These are phyloP conservation scores for Eubasilissa splendida DNA, from an alignment of 2,888 invertebrate genomes.

Conservation along the genomic window DNA sequence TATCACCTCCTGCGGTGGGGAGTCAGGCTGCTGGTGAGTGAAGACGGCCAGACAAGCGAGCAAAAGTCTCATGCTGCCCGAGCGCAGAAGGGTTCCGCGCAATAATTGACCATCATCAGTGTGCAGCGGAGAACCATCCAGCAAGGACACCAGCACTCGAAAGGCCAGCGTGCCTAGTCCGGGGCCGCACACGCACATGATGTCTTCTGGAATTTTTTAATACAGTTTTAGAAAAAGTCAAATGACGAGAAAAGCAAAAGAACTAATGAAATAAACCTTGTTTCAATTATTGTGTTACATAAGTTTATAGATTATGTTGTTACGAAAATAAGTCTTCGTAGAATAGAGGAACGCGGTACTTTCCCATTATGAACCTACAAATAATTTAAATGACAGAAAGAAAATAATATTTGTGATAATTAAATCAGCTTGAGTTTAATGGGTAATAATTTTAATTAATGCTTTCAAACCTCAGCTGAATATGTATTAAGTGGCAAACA, in stretches of 20 bases:
- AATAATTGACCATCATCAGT: slow-evolving; percentile 84
- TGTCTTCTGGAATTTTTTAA: slow-evolving; percentile 53
- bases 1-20: slow-evolving; percentile 63
- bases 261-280: neutral
- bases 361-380: neutral
- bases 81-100: slow-evolving; percentile 84
- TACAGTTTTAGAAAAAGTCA: neutral
- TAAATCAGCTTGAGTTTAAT: neutral
- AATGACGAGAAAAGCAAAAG: neutral
- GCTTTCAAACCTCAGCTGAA: neutral
- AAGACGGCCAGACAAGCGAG: slow-evolving; percentile 92
- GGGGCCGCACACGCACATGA: slow-evolving; percentile 56
- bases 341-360: neutral
- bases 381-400: neutral
- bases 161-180: slow-evolving; percentile 80
- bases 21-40: slow-evolving; percentile 82
- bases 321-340: neutral
- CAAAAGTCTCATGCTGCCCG: slow-evolving; percentile 88
- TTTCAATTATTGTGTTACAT: neutral
- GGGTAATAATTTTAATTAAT: neutral
- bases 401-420: neutral
- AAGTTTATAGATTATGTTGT: neutral
- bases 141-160: slow-evolving; percentile 82
- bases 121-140: slow-evolving; percentile 83
- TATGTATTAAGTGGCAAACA: neutral